Conservation (phyloP, 1,140 invertebrate genomes). For the Gonioctena quinquepunctata region DNA sequence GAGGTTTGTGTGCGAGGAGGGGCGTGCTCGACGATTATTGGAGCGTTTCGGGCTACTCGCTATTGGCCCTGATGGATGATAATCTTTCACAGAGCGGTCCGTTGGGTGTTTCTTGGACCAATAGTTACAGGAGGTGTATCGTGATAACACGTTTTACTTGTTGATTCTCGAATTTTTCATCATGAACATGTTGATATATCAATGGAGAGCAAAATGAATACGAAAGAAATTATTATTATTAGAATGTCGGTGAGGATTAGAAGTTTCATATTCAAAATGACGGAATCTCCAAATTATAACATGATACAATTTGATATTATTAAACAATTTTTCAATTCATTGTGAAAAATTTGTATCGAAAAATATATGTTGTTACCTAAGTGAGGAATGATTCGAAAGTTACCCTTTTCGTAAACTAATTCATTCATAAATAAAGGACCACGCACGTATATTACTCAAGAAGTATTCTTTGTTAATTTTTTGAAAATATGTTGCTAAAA, state of each 20-base stretch:
- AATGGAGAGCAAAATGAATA: background rate
- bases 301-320: background rate
- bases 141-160: constrained; percentile 43
- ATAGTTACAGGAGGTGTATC: constrained; percentile 44
- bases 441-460: too few relatives aligned
- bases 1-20: constrained; percentile 25
- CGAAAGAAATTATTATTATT: too few relatives aligned
- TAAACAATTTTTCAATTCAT: background rate
- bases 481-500: too few relatives aligned
- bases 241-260: too few relatives aligned
- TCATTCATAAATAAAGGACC: too few relatives aligned
- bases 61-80: constrained; percentile 38
- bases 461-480: too few relatives aligned
- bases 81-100: background rate
- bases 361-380: too few relatives aligned
- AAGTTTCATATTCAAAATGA: too few relatives aligned
- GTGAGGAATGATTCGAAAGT: too few relatives aligned
- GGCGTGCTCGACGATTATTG: constrained; percentile 33
- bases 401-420: too few relatives aligned
- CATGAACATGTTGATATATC: background rate
- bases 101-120: constrained; percentile 33
- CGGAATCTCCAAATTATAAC: background rate
- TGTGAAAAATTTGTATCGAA: too few relatives aligned
- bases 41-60: constrained; percentile 32
- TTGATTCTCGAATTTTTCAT: constrained; percentile 32